Conservation (phyloP, 2,888 invertebrate species). For the Ormia ochracea region DNA sequence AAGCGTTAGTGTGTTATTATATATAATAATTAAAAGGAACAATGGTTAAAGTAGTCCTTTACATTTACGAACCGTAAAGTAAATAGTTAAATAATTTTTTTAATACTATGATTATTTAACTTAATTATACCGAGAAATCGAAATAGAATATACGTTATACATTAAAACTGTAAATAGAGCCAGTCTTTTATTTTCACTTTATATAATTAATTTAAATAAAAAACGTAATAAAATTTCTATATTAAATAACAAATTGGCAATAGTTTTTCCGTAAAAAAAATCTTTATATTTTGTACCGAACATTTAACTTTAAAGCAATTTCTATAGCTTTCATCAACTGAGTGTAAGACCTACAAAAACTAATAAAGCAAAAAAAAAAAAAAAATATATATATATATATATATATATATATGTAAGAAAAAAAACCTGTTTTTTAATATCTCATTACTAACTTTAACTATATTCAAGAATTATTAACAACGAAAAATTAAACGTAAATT, state of each 20-base stretch:
- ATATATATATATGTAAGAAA: no score
- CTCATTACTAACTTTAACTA: no score
- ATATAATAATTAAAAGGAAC: constrained; percentile 11
- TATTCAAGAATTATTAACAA: no score
- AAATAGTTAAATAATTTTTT: constrained; percentile 50
- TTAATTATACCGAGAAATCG: constrained; percentile 28
- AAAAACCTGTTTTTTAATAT: no score
- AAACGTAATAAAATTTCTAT: constrained; percentile 13
- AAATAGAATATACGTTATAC: constrained; percentile 55
- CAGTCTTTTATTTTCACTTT: not conserved
- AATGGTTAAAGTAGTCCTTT: constrained; percentile 15
- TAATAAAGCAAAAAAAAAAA: no score
- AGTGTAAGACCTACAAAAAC: no score
- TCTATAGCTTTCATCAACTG: no score
- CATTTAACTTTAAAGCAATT: no score
- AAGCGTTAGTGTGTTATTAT: constrained; percentile 52
- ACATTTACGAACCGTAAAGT: constrained; percentile 7
- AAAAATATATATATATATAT: no score
- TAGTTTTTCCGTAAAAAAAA: not conserved
- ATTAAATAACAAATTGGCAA: constrained; percentile 21
- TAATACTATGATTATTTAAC: constrained; percentile 53
- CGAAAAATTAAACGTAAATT: no score
- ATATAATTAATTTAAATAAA: constrained; percentile 9
- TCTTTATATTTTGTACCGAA: not conserved
- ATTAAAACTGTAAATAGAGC: constrained; percentile 18